Evolutionary conservation across 2,113 vertebrate genomes (phyloP).

Genomic region (Cepphus grylle): DNA sequence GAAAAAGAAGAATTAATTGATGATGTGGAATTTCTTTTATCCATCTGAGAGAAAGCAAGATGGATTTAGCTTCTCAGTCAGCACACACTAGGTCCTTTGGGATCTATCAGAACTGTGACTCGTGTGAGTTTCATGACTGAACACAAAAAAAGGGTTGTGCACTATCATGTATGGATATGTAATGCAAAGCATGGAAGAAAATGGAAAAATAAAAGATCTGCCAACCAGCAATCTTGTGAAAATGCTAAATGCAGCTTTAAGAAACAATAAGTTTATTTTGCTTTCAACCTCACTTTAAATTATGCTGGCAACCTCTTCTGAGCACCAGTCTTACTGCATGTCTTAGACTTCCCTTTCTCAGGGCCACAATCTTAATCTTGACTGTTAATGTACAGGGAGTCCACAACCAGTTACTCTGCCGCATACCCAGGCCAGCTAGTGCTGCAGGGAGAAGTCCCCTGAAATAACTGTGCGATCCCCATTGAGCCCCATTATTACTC

Average conservation of each 20-base stretch:
- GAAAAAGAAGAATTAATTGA: neutral
- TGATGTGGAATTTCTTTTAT: neutral
- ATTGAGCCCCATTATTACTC: neutral
- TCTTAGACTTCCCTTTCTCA: neutral
- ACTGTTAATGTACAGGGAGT: neutral
- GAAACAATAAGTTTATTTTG: neutral
- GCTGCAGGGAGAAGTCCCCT: neutral
- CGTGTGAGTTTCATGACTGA: neutral
- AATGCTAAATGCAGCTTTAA: neutral
- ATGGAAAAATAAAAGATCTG: neutral
- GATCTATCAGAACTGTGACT: neutral
- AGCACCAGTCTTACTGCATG: neutral
- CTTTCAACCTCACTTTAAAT: neutral
- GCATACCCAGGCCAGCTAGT: neutral
- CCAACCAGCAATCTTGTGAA: neutral
- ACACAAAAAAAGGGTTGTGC: neutral
- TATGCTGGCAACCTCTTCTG: neutral
- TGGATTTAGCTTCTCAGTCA: neutral
- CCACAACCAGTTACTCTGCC: neutral
- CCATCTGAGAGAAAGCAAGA: neutral
- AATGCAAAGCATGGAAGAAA: neutral
- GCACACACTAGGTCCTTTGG: neutral
- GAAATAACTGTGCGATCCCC: neutral
- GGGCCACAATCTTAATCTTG: neutral
- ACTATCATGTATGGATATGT: neutral